Conservation (phyloP, 2,888 invertebrate genomes). For the Hoplodrina ambigua region DNA sequence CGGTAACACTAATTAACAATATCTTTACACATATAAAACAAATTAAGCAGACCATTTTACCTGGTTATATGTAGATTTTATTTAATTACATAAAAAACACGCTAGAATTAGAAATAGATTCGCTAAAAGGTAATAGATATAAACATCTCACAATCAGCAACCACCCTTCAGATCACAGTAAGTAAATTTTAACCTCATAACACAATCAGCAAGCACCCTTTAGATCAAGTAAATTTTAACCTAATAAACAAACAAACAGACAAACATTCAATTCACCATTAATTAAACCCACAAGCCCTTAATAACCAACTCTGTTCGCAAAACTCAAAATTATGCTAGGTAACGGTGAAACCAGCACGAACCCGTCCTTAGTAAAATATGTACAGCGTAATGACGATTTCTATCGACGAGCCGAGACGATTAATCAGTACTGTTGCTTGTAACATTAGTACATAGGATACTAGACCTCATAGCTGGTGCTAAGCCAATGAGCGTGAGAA, state of each 20-base stretch:
- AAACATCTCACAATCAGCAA: too few relatives aligned
- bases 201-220: too few relatives aligned
- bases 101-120: background rate
- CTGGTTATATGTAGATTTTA: background rate
- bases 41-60: background rate
- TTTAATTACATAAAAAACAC: background rate
- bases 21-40: too few relatives aligned
- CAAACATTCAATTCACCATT: constrained; percentile 23
- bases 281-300: constrained; percentile 31
- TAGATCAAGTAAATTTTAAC: background rate
- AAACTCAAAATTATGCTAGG: constrained; percentile 56
- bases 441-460: constrained; percentile 48
- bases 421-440: constrained; percentile 56
- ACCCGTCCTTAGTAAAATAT: constrained; percentile 63
- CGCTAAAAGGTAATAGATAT: background rate
- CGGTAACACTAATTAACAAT: too few relatives aligned
- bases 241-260: background rate
- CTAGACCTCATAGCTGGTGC: constrained; percentile 35
- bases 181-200: background rate
- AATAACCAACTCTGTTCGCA: constrained; percentile 34
- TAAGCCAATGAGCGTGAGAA: constrained; percentile 46
- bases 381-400: constrained; percentile 65
- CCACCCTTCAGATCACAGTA: too few relatives aligned
- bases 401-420: constrained; percentile 61
- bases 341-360: constrained; percentile 59